Evolutionary conservation across 1,140 invertebrate genomes (phyloP).

Genomic region (Calephelis virginiensis): DNA sequence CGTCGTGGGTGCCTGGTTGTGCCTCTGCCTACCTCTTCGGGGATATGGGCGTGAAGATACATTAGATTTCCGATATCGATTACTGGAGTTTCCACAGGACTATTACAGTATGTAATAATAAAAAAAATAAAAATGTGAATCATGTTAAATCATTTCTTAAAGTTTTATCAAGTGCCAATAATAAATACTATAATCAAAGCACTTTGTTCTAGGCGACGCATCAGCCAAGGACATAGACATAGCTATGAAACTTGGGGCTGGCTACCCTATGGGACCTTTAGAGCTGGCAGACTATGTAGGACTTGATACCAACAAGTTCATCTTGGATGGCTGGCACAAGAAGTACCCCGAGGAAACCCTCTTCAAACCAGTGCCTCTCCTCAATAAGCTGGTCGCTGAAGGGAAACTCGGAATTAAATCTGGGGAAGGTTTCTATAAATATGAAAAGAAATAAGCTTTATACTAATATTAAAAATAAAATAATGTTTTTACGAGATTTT

Average conservation of each 20-base stretch:
- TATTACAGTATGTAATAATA: too few relatives aligned
- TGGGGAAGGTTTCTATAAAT: slow-evolving; percentile 93
- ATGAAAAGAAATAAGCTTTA: slow-evolving; percentile 79
- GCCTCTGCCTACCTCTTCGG: too few relatives aligned
- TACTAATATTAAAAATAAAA: neutral
- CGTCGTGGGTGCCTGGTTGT: too few relatives aligned
- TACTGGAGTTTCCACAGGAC: too few relatives aligned
- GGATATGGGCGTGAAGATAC: too few relatives aligned
- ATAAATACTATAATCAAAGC: slow-evolving; percentile 48
- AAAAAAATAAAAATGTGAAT: too few relatives aligned
- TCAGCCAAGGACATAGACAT: slow-evolving; percentile 86
- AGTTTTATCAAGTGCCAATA: slow-evolving; percentile 58
- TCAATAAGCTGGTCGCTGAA: slow-evolving; percentile 87
- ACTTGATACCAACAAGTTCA: slow-evolving; percentile 84
- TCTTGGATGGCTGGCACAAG: slow-evolving; percentile 87
- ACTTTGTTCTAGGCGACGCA: slow-evolving; percentile 80
- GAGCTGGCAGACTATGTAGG: slow-evolving; percentile 91
- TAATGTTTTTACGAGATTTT: neutral
- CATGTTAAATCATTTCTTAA: too few relatives aligned
- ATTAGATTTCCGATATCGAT: too few relatives aligned
- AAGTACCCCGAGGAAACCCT: slow-evolving; percentile 88
- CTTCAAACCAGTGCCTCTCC: slow-evolving; percentile 82
- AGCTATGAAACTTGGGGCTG: slow-evolving; percentile 93
- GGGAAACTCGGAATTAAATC: slow-evolving; percentile 91
- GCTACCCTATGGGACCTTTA: slow-evolving; percentile 92